Evolutionary conservation across 2,888 invertebrate species (phyloP), one percentile per base, ranked within the genome.

Genomic region (Mechanitis mazaeus): DNA sequence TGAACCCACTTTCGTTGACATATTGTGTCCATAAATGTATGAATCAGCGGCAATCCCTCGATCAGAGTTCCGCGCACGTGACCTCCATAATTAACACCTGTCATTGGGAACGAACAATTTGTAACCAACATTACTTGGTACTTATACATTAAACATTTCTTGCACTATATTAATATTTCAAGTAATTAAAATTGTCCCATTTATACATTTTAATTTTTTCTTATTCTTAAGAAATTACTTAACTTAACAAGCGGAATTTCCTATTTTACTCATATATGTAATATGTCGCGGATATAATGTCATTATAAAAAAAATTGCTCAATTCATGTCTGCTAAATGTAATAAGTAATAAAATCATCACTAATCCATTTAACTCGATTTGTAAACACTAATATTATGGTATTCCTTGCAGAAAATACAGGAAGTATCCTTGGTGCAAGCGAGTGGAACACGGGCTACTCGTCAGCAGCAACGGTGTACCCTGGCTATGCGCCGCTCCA

Each of bases 391-490:
- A 3, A 46, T 46, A 31, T 33, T 46, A 28, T 45, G 42, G 6
- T 64, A 64, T 59, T 59, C 58, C 61, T 85, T 84, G 2, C 86
- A 90, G 89, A 90, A 60, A 68, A 85, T 84, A 92, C 92, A 70
- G 91, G 91, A 65, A 92, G 92, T 75, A 89, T 93, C 72, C 89
- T 93, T 70, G 92, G 92, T 6, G 92, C 93, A 35, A 91, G 91
- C 63, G 93, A 93, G 71, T 93, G 92, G 93, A 92, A 92, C 70
- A 92, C 92, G 5, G 91, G 91, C 2, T 92, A 91, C 70, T 79
- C 90, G 2, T 87, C 91, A 2, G 83, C 91, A 38, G 78, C 91
- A 0, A 74, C 91, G 31, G 85, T 92, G 61, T 91, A 91, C 66
- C 84, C 91, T 7, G 76, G 91, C 35, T 93, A 92, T 74, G 88